Conservation (phyloP, 2,113 vertebrate species). For the Choloepus hoffmanni region DNA sequence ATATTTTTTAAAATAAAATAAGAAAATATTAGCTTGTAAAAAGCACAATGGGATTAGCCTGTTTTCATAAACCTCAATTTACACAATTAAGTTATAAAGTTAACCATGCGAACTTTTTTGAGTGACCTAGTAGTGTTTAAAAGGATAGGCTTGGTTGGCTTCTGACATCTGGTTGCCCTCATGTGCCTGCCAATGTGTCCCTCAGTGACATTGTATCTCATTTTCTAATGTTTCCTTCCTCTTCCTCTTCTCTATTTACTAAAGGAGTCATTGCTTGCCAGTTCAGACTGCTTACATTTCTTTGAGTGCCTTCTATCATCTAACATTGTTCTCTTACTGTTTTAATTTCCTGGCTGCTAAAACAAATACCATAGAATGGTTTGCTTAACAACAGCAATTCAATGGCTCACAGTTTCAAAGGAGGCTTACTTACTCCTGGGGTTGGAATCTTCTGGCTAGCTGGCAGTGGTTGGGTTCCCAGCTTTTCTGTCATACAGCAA, state of each 20-base stretch:
- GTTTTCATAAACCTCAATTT: neutral
- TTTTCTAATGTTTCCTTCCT: neutral
- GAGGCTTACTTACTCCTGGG: too few relatives aligned
- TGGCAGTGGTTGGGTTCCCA: too few relatives aligned
- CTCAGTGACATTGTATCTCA: neutral
- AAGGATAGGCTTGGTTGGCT: neutral
- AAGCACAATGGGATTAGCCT: neutral
- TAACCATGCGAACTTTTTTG: neutral
- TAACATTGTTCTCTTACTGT: neutral
- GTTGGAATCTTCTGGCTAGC: too few relatives aligned
- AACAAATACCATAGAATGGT: too few relatives aligned
- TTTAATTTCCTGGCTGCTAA: too few relatives aligned
- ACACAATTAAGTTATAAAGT: neutral
- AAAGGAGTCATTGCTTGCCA: neutral
- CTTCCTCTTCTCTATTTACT: neutral
- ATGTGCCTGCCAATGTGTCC: too few relatives aligned
- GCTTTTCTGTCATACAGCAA: too few relatives aligned
- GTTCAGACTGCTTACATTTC: neutral
- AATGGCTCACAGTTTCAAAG: too few relatives aligned
- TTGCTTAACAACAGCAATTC: too few relatives aligned
- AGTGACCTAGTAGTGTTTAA: neutral
- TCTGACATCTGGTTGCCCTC: neutral
- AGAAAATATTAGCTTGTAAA: neutral
- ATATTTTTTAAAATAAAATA: conserved; percentile 19
- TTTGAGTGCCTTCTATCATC: neutral